phyloP scores from a whole-genome alignment of 2,113 vertebrate genomes.

The Oreocharis arfaki region DNA sequence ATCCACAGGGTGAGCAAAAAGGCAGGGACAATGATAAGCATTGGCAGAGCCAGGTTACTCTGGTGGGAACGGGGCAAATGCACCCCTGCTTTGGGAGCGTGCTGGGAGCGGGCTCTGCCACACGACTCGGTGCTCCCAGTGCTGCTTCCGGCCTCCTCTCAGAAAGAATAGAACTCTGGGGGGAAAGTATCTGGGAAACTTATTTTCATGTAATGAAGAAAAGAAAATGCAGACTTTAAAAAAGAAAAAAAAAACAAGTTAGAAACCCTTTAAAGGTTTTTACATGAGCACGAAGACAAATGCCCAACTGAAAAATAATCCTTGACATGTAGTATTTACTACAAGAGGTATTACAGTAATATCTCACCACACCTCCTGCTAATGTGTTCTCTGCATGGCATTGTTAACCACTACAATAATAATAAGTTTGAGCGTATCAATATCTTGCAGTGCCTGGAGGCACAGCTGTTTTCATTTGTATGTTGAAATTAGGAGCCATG shows the following conservation, averaged over 20 bases:
- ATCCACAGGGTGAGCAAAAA: not conserved
- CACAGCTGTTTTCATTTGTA: not conserved
- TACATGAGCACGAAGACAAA: not conserved
- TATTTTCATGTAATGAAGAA: not conserved
- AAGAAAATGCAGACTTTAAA: not conserved
- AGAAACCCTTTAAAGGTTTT: not conserved
- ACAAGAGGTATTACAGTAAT: not conserved
- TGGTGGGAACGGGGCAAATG: fast-evolving
- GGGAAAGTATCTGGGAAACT: not conserved
- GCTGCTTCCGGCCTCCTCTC: not conserved
- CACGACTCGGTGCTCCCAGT: fast-evolving
- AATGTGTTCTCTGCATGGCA: not conserved
- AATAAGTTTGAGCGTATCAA: not conserved
- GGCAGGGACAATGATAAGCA: not conserved
- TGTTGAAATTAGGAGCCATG: not conserved
- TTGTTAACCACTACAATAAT: not conserved
- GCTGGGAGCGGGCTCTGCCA: not conserved
- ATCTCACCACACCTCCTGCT: not conserved
- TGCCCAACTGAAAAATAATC: not conserved
- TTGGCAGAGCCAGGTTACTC: not conserved
- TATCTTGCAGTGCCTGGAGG: not conserved
- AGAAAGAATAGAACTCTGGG: not conserved
- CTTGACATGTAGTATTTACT: not conserved
- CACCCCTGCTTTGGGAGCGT: fast-evolving
- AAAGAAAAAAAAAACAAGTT: not conserved